A percentile compares a stretch with the other conserved stretches of the same genome.
Conservation (phyloP, 2,888 invertebrate species). For the Cartodere bifasciata region DNA sequence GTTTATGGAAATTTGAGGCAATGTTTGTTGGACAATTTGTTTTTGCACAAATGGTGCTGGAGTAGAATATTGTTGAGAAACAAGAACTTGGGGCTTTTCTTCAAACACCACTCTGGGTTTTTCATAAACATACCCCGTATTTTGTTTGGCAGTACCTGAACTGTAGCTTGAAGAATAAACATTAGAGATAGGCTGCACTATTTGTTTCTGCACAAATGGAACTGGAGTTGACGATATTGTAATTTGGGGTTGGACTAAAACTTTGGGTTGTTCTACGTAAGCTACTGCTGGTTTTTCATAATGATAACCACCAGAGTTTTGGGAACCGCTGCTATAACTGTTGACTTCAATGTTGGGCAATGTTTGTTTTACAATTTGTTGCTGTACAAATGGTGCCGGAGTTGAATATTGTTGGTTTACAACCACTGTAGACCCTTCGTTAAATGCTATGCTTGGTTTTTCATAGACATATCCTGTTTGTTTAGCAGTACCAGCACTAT, state of each 20-base stretch:
- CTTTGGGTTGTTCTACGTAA: conserved; percentile 7
- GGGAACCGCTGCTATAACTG: too few relatives aligned
- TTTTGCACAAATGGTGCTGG: neutral
- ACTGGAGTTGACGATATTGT: neutral
- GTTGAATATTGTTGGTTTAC: conserved; percentile 1
- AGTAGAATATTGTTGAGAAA: conserved; percentile 2
- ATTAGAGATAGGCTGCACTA: too few relatives aligned
- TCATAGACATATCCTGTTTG: conserved; percentile 16
- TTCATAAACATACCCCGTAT: conserved; percentile 29
- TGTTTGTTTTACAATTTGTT: too few relatives aligned
- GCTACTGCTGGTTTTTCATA: conserved; percentile 14
- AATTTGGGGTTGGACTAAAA: neutral
- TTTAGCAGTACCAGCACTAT: too few relatives aligned
- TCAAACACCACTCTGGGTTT: conserved; percentile 8
- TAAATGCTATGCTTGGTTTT: conserved; percentile 12
- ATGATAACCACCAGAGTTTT: conserved; percentile 16
- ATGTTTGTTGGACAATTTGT: too few relatives aligned
- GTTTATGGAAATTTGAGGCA: too few relatives aligned
- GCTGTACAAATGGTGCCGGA: neutral
- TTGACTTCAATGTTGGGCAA: too few relatives aligned
- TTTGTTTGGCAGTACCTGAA: too few relatives aligned
- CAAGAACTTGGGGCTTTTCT: conserved; percentile 1
- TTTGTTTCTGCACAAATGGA: conserved; percentile 1
- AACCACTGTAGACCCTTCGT: conserved; percentile 4
- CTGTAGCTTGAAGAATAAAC: too few relatives aligned